phyloP scores from a whole-genome alignment of 2,113 vertebrate species.

The Psammodynastes pulverulentus region DNA sequence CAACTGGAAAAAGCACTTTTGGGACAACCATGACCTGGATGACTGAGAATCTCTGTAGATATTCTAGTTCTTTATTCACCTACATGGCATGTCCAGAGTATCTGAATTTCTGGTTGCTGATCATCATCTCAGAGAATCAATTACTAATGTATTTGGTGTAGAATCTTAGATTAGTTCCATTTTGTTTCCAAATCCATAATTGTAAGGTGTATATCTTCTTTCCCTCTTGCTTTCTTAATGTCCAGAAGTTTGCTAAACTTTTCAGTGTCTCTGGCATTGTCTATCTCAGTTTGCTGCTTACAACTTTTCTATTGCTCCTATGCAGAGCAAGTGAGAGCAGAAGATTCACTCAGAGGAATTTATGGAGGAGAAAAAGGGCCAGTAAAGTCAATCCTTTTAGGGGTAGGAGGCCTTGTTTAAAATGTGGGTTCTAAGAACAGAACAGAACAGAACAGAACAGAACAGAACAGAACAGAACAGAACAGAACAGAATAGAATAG shows the following conservation, averaged over 20 bases:
- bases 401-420: constrained; percentile 49
- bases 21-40: background rate
- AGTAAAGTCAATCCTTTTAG: constrained; percentile 42
- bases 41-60: background rate
- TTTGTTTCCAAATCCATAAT: background rate
- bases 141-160: background rate
- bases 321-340: constrained; percentile 33
- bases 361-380: constrained; percentile 34
- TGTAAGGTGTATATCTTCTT: background rate
- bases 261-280: background rate
- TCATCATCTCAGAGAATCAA: background rate
- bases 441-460: too few species aligned
- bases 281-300: constrained; percentile 41
- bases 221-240: background rate
- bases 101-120: background rate
- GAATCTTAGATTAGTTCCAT: background rate
- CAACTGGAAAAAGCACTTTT: background rate
- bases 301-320: constrained; percentile 51
- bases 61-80: background rate
- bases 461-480: too few species aligned
- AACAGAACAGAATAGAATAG: too few species aligned
- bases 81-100: background rate
- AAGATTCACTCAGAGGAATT: constrained; percentile 67
- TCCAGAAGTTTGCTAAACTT: background rate
- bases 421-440: constrained; percentile 34